Evolutionary conservation across 2,888 invertebrate genomes (phyloP), one percentile per base, ranked within the genome.

Genomic region (Aromia moschata): DNA sequence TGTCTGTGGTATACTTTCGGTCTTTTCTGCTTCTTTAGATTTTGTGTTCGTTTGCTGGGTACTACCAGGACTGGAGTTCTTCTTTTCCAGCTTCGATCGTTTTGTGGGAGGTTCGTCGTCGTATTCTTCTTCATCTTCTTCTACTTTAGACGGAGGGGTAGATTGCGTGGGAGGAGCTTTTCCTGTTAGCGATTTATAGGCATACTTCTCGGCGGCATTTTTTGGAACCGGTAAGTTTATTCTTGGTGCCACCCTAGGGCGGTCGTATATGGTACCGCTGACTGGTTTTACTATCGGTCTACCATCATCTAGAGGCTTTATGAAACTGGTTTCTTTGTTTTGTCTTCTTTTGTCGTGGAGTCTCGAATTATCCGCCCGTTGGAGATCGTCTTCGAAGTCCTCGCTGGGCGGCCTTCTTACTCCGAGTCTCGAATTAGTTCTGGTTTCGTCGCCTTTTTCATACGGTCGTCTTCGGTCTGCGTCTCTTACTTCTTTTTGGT

Each of bases 181-280:
- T n/a, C 76, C 70, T 3, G 77, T 79, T 14, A 86, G 81, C 1
- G 87, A 81, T 25, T 87, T 88, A 67, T 90, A 92, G 31, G 88
- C 86, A 75, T 85, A 93, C 79, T 91, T 92, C 14, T 87, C 85
- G 70, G 88, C 88, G 70, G 90, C 92, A 58, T 81, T 89, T 14
- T 88, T 80, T 1, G 94, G 93, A 0, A 93, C 93, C 0, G 94
- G 93, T 49, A 92, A 85, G 58, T 90, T 86, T 56, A 94, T 89
- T 79, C 89, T 89, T 0, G 94, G 93, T 0, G 92, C 88, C 46
- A 87, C 83, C 74, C 93, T 83, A 0, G 92, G 92, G 57, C 90
- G 84, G 40, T 90, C 86, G 70, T 88, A 94, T 36, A 93, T 85
- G 0, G 89, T 87, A 4, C 85, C 86, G 47, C 75, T 73, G 20